Evolutionary conservation across 1,140 invertebrate species (phyloP).

Genomic region (Stegodyphus mimosarum): DNA sequence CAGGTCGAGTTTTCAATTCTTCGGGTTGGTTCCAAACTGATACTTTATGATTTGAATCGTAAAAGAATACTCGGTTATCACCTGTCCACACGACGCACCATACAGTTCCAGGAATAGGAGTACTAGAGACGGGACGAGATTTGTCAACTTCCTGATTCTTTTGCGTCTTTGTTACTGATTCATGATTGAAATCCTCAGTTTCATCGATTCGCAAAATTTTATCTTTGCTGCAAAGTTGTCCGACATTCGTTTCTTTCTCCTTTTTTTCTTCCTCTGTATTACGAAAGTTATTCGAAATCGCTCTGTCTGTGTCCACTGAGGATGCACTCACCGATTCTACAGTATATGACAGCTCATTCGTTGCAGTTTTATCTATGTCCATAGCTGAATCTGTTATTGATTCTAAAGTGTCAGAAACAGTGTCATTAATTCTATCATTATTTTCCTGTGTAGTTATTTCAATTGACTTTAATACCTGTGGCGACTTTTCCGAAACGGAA

Average conservation of each 20-base stretch:
- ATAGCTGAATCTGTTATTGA: too few species aligned
- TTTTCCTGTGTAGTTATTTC: too few species aligned
- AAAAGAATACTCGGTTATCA: conserved; percentile 90
- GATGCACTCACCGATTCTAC: background rate
- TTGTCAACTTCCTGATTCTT: conserved; percentile 77
- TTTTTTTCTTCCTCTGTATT: background rate
- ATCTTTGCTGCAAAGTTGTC: background rate
- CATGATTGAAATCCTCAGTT: background rate
- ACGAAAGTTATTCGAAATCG: background rate
- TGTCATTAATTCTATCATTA: too few species aligned
- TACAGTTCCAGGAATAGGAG: conserved; percentile 94
- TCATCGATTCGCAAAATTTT: background rate
- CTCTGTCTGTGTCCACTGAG: background rate
- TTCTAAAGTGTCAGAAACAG: too few species aligned
- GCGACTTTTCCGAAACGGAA: too few species aligned
- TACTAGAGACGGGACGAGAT: conserved; percentile 90
- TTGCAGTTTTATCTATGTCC: too few species aligned
- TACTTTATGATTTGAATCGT: conserved; percentile 86
- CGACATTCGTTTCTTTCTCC: background rate
- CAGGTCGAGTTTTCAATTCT: conserved; percentile 84
- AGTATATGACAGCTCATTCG: too few species aligned
- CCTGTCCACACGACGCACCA: conserved; percentile 99
- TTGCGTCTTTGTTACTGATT: conserved; percentile 64
- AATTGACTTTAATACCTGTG: too few species aligned
- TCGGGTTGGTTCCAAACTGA: conserved; percentile 97